Conservation (phyloP, 1,140 invertebrate species). For the Cotesia chilonis region DNA sequence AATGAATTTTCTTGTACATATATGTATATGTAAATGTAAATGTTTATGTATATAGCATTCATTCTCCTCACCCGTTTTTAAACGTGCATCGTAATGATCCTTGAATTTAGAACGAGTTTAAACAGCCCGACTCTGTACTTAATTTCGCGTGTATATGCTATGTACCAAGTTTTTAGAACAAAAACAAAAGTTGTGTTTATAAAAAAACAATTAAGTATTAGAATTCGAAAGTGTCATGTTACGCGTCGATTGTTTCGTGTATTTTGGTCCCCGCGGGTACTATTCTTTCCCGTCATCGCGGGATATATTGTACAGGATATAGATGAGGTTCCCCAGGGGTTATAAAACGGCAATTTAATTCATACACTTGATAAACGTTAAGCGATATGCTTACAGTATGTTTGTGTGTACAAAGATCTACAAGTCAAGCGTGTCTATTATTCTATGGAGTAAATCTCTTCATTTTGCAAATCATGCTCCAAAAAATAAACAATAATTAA, state of each 20-base stretch:
- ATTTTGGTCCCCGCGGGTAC: constrained; percentile 15
- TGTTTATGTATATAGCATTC: background rate
- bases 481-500: no score
- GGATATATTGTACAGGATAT: background rate
- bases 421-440: no score
- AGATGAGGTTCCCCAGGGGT: constrained; percentile 49
- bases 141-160: background rate
- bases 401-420: constrained; percentile 19
- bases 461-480: no score
- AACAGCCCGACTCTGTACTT: background rate
- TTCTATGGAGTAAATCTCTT: no score
- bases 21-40: background rate
- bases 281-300: constrained; percentile 24
- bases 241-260: constrained; percentile 21
- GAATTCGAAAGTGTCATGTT: constrained; percentile 10
- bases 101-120: constrained; percentile 34
- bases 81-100: constrained; percentile 22
- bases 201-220: constrained; percentile 5
- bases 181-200: background rate
- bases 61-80: constrained; percentile 6
- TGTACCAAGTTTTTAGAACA: background rate
- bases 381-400: constrained; percentile 30
- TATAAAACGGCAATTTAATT: constrained; percentile 68
- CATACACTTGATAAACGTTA: constrained; percentile 63
- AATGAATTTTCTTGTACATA: background rate